These are phyloP conservation scores for Falco columbarius DNA, from an alignment of 2,797 vertebrate genomes.

Conservation along the genomic window DNA sequence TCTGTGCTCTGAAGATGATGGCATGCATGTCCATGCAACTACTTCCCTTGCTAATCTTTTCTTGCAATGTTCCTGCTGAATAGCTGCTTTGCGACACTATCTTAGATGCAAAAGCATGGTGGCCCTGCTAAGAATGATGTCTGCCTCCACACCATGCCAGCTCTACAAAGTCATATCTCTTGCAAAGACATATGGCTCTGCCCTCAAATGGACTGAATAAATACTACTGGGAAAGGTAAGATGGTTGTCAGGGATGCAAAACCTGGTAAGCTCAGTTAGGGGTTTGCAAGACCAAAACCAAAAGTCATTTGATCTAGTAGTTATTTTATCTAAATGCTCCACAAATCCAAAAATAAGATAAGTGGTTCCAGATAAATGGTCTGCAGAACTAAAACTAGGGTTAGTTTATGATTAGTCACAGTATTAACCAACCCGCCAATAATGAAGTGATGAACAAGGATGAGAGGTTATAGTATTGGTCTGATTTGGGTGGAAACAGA, in stretches of 20 bases:
- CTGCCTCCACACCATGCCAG: not conserved
- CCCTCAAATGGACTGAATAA: not conserved
- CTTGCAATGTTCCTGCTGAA: not conserved
- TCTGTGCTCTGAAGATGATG: not conserved
- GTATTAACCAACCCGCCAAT: accelerated
- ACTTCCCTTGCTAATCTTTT: not conserved
- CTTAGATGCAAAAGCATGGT: not conserved
- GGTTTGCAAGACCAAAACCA: not conserved
- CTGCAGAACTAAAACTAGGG: not conserved
- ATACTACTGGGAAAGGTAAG: not conserved
- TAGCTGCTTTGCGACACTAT: not conserved
- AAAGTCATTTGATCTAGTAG: not conserved
- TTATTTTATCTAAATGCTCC: constrained; percentile 15
- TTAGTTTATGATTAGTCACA: not conserved
- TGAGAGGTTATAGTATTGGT: not conserved
- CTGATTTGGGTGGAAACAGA: not conserved
- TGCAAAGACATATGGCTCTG: not conserved
- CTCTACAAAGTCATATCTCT: not conserved
- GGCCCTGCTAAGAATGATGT: not conserved
- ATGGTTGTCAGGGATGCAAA: not conserved
- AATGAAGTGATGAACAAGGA: not conserved
- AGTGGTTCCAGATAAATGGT: not conserved
- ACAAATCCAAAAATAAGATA: constrained; percentile 9
- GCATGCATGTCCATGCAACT: not conserved
- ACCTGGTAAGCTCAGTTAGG: not conserved